Conservation (phyloP, 2,888 invertebrate species). For the Cheilosia vernalis region DNA sequence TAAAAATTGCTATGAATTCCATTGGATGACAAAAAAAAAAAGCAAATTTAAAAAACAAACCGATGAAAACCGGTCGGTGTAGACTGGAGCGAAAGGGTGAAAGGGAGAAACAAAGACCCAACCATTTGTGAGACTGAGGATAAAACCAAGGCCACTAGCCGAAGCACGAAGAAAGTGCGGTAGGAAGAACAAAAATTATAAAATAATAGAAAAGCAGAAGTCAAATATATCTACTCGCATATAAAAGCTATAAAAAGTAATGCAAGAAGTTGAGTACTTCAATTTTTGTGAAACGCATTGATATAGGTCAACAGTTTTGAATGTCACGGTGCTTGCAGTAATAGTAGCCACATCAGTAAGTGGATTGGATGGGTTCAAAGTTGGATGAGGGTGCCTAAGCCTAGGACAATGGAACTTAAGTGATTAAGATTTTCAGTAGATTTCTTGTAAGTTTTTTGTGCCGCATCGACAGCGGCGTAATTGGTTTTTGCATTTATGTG, state of each 20-base stretch:
- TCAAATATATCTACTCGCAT: neutral
- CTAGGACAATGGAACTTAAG: too few relatives aligned
- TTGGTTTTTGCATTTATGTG: too few relatives aligned
- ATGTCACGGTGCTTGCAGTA: constrained; percentile 9
- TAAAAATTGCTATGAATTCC: constrained; percentile 47
- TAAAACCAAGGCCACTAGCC: constrained; percentile 30
- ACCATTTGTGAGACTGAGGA: constrained; percentile 1
- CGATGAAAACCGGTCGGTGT: too few relatives aligned
- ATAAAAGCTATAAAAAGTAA: constrained; percentile 4
- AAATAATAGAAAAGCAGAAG: constrained; percentile 22
- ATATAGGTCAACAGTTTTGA: constrained; percentile 49
- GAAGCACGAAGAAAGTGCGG: constrained; percentile 1
- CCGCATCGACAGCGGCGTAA: too few relatives aligned
- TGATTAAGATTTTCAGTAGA: too few relatives aligned
- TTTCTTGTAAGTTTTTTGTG: too few relatives aligned
- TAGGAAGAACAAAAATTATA: constrained; percentile 18
- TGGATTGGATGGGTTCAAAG: constrained; percentile 1
- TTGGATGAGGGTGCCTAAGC: too few relatives aligned
- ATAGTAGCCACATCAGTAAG: constrained; percentile 8
- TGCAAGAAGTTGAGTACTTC: constrained; percentile 30
- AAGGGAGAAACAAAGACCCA: neutral
- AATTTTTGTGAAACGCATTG: constrained; percentile 10
- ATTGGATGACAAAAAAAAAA: neutral
- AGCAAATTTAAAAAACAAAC: neutral
- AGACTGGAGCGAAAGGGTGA: constrained; percentile 2